Evolutionary conservation across 2,797 vertebrate species (phyloP).

Genomic region (Myotis findleyi): DNA sequence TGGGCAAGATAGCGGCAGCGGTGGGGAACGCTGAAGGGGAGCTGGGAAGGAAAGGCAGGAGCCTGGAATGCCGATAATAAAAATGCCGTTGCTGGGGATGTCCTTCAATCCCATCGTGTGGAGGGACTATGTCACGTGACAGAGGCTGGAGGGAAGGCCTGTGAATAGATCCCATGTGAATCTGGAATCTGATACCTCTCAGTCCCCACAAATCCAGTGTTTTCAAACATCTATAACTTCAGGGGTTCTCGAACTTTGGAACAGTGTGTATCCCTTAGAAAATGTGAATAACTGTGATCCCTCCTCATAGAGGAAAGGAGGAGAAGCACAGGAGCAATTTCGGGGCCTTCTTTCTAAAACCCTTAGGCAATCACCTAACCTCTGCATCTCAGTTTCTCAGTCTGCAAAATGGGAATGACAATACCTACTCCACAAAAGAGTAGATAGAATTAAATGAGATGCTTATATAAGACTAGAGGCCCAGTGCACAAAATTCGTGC

Average conservation of each 20-base stretch:
- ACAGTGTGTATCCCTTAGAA: not conserved
- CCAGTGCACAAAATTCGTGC: too few species aligned
- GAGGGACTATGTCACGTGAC: not conserved
- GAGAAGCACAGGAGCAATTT: not conserved
- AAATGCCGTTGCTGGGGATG: not conserved
- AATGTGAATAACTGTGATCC: not conserved
- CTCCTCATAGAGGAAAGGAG: not conserved
- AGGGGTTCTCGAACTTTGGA: not conserved
- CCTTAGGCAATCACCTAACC: not conserved
- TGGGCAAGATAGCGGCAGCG: not conserved
- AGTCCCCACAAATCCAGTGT: not conserved
- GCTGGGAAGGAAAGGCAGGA: not conserved
- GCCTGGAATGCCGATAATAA: not conserved
- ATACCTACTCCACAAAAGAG: not conserved
- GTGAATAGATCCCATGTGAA: not conserved
- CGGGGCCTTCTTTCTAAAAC: not conserved
- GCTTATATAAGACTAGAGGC: not conserved
- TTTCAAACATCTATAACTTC: not conserved
- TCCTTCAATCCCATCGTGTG: not conserved
- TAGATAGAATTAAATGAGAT: not conserved
- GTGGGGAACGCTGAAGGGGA: not conserved
- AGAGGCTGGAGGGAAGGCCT: not conserved
- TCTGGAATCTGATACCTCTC: not conserved
- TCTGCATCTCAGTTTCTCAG: not conserved
- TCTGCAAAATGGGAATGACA: not conserved